A percentile compares a stretch with the other conserved stretches of the same genome.
These are phyloP conservation scores for Mesochorus sp. DNA, from an alignment of 2,888 invertebrate species.

Conservation along the genomic window DNA sequence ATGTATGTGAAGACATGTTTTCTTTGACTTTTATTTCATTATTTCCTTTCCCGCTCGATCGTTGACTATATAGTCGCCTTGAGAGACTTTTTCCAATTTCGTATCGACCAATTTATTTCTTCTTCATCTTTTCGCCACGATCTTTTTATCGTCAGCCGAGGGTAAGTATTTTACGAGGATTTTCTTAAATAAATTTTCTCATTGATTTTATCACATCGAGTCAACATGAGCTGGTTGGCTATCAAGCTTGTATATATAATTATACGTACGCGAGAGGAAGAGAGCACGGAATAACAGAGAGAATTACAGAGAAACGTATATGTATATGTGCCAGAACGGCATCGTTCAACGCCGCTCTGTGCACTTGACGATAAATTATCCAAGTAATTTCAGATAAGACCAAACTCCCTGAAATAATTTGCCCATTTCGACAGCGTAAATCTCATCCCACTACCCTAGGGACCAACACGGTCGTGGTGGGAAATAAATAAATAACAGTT, in stretches of 20 bases:
- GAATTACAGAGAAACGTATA: constrained; percentile 8
- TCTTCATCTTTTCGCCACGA: too few species aligned
- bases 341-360: constrained; percentile 27
- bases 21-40: too few species aligned
- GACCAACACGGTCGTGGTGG: neutral
- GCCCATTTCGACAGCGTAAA: neutral
- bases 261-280: neutral
- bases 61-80: too few species aligned
- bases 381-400: constrained; percentile 32
- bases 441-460: neutral
- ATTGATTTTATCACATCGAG: constrained; percentile 38
- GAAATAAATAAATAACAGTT: neutral
- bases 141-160: too few species aligned
- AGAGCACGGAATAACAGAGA: neutral
- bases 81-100: too few species aligned
- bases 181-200: constrained; percentile 23
- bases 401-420: constrained; percentile 14
- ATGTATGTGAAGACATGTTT: too few species aligned
- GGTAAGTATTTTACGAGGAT: neutral
- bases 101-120: too few species aligned
- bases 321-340: neutral
- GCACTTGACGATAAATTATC: constrained; percentile 35
- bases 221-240: constrained; percentile 27
- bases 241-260: too few species aligned
- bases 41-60: too few species aligned